Conservation (phyloP, 2,113 vertebrate genomes). For the Anguilla rostrata region DNA sequence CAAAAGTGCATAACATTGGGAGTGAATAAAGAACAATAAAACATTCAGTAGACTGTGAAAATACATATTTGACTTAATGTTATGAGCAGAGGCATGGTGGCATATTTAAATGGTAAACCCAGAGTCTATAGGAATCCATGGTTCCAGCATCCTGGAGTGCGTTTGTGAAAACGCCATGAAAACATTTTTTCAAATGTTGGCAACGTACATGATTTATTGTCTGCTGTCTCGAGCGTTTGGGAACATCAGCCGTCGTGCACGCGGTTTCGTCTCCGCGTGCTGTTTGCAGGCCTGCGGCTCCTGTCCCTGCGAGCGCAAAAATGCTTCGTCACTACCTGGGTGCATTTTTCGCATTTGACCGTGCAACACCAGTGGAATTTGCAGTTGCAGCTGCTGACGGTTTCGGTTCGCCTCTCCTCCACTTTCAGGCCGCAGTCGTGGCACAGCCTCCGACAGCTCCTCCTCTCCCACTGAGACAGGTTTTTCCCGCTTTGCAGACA, state of each 20-base stretch:
- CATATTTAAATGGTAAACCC: slow-evolving; percentile 3
- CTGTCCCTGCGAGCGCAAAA: slow-evolving; percentile 71
- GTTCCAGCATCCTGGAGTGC: background rate
- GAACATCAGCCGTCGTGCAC: slow-evolving; percentile 56
- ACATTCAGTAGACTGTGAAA: slow-evolving; percentile 2
- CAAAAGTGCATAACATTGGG: slow-evolving; percentile 22
- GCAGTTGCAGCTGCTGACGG: slow-evolving; percentile 89
- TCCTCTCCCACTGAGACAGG: slow-evolving; percentile 75
- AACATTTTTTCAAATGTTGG: background rate
- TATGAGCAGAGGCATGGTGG: slow-evolving; percentile 7
- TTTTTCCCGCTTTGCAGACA: slow-evolving; percentile 79
- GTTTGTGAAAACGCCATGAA: background rate
- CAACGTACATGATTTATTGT: background rate
- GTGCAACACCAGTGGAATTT: slow-evolving; percentile 97
- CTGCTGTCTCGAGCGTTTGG: background rate
- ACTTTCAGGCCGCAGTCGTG: slow-evolving; percentile 83
- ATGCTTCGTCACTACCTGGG: slow-evolving; percentile 79
- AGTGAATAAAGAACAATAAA: background rate
- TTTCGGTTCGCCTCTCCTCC: slow-evolving; percentile 75
- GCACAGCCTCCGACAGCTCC: slow-evolving; percentile 86
- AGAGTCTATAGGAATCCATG: background rate
- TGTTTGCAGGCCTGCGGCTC: slow-evolving; percentile 50
- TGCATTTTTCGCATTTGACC: slow-evolving; percentile 87
- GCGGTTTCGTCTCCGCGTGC: slow-evolving; percentile 58
- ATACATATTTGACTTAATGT: slow-evolving; percentile 15